These are phyloP conservation scores for Octodonta nipae DNA, from an alignment of 2,888 invertebrate genomes.

Conservation along the genomic window DNA sequence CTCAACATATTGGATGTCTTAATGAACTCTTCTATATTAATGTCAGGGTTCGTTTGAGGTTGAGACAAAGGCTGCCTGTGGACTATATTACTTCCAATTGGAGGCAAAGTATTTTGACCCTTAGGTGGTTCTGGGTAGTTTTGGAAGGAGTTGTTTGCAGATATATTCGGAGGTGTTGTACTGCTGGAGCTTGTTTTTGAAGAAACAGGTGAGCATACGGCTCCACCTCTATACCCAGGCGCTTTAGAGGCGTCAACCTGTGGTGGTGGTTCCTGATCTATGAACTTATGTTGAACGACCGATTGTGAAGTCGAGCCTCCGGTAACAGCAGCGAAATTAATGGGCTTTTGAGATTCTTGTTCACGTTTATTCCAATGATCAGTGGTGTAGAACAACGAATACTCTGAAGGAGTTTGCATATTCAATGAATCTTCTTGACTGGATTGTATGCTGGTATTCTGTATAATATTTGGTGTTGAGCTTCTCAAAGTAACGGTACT, in stretches of 20 bases:
- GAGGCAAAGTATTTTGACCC: constrained; percentile 25
- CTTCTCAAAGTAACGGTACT: constrained; percentile 10
- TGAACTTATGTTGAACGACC: constrained; percentile 35
- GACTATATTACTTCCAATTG: constrained; percentile 29
- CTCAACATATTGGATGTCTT: constrained; percentile 33
- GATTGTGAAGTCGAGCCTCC: constrained; percentile 37
- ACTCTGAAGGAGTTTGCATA: constrained; percentile 51
- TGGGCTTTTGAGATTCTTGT: constrained; percentile 43
- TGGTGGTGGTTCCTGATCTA: constrained; percentile 42
- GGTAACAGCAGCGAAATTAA: constrained; percentile 61
- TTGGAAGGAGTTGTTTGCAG: constrained; percentile 20
- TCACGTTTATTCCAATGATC: constrained; percentile 47
- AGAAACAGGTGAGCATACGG: constrained; percentile 64
- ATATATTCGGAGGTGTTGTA: constrained; percentile 40
- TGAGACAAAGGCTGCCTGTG: constrained; percentile 23
- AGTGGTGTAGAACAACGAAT: constrained; percentile 72
- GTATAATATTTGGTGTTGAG: constrained; percentile 19
- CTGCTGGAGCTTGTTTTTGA: constrained; percentile 45
- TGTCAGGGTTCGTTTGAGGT: constrained; percentile 18
- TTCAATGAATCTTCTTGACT: constrained; percentile 11
- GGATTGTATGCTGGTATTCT: constrained; percentile 17
- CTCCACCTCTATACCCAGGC: constrained; percentile 73
- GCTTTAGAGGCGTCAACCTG: constrained; percentile 80
- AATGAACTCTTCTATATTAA: constrained; percentile 15
- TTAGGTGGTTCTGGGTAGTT: constrained; percentile 25